These are phyloP conservation scores for Conops quadrifasciatus DNA, from an alignment of 2,888 invertebrate species.

Conservation along the genomic window DNA sequence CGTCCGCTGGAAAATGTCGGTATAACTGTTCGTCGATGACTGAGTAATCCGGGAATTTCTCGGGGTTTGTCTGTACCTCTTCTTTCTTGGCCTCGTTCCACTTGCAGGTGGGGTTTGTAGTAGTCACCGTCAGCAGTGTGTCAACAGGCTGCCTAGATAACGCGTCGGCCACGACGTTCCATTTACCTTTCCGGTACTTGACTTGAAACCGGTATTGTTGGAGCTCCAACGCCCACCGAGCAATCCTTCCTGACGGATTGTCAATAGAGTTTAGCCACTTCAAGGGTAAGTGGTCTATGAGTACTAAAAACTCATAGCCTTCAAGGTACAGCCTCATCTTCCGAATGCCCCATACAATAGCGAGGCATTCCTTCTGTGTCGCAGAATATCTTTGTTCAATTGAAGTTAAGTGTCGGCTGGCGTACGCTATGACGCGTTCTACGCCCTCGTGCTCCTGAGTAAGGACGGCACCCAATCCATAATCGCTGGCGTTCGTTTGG, in stretches of 20 bases:
- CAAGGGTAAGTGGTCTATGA: constrained; percentile 33
- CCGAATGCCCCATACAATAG: constrained; percentile 28
- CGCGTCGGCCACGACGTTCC: not conserved
- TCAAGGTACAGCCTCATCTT: constrained; percentile 29
- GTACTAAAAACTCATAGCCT: constrained; percentile 27
- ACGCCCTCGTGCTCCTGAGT: constrained; percentile 1
- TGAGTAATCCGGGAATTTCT: not conserved
- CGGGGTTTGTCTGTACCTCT: not conserved
- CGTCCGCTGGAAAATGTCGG: not conserved
- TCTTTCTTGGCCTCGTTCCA: not conserved
- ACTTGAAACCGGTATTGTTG: not conserved
- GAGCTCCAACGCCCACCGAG: not conserved
- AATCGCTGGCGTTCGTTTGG: constrained; percentile 7
- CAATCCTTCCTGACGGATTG: constrained; percentile 34
- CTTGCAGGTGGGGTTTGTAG: not conserved
- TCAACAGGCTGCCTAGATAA: not conserved
- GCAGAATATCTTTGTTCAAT: constrained; percentile 29
- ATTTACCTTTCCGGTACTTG: not conserved
- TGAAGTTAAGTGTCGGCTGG: not conserved
- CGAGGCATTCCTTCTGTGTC: constrained; percentile 35
- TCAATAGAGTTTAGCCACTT: constrained; percentile 37
- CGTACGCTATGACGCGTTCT: constrained; percentile 23
- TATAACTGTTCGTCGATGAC: not conserved
- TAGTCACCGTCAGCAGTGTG: not conserved
- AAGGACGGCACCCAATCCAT: constrained; percentile 14